A percentile compares a stretch with the other conserved stretches of the same genome.
Conservation (phyloP, 2,113 vertebrate species). For the Oxygymnocypris stewartii region DNA sequence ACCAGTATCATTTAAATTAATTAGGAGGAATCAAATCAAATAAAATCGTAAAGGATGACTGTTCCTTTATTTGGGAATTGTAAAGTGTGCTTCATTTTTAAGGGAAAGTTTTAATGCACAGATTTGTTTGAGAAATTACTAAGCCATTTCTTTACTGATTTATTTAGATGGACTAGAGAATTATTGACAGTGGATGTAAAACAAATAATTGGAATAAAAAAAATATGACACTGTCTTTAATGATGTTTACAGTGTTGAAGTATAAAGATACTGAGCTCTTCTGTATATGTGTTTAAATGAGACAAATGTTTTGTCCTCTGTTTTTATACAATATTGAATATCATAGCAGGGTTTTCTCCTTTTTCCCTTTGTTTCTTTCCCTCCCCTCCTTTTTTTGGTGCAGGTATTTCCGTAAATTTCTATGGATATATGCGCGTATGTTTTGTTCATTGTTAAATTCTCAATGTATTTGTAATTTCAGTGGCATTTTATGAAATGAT, state of each 20-base stretch:
- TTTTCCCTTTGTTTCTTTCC: conserved; percentile 68
- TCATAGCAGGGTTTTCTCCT: conserved; percentile 90
- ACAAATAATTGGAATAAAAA: conserved; percentile 62
- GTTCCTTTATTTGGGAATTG: conserved; percentile 46
- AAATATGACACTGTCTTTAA: conserved; percentile 93
- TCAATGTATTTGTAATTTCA: conserved; percentile 94
- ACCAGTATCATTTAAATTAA: conserved; percentile 28
- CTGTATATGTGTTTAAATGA: conserved; percentile 97
- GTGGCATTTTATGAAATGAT: conserved; percentile 91
- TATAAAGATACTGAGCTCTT: conserved; percentile 95
- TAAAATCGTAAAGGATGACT: conserved; percentile 26
- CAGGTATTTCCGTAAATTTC: conserved; percentile 87
- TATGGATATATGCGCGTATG: conserved; percentile 81
- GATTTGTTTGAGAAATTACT: conserved; percentile 31
- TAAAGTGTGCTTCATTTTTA: conserved; percentile 42
- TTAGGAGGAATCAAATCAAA: conserved; percentile 39
- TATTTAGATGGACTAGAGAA: conserved; percentile 22
- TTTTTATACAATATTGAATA: conserved; percentile 88
- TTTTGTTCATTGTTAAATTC: conserved; percentile 95
- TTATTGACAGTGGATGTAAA: conserved; percentile 33
- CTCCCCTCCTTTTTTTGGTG: conserved; percentile 79
- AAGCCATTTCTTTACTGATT: conserved; percentile 43
- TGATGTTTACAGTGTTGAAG: conserved; percentile 99
- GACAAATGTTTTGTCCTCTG: conserved; percentile 80
- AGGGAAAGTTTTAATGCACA: conserved; percentile 39